Evolutionary conservation across 2,797 vertebrate species (phyloP).

Genomic region (Alcedo quadribrachys): DNA sequence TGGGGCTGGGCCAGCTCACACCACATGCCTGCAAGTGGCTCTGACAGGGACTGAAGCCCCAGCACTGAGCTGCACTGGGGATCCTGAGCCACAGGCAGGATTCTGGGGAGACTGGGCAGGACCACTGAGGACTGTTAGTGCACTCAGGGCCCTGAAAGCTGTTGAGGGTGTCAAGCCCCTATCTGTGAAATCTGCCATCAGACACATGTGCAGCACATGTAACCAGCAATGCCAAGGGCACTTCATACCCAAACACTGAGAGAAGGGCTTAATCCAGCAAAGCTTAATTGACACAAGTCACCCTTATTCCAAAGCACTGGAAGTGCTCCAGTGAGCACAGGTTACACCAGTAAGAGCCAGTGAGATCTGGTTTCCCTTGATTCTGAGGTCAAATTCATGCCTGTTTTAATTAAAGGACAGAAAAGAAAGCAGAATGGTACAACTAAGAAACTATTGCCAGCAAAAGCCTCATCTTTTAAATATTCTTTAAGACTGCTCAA

Average conservation of each 20-base stretch:
- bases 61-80: background rate
- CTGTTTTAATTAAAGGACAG: slow-evolving; percentile 17
- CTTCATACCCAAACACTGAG: background rate
- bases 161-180: accelerated
- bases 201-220: background rate
- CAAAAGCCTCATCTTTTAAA: slow-evolving; percentile 33
- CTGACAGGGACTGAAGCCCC: background rate
- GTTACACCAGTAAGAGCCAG: background rate
- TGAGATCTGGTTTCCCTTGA: background rate
- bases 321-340: background rate
- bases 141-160: accelerated
- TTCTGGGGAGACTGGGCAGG: background rate
- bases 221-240: background rate
- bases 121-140: accelerated
- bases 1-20: background rate
- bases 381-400: background rate
- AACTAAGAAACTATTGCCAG: slow-evolving; percentile 15
- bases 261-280: background rate
- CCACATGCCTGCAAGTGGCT: background rate
- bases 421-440: slow-evolving; percentile 5
- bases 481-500: slow-evolving; percentile 24
- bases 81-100: background rate
- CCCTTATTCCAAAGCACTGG: background rate
- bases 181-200: background rate
- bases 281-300: background rate